Evolutionary conservation across 2,113 vertebrate species (phyloP).

Genomic region (Mesembrinibis cayennensis): DNA sequence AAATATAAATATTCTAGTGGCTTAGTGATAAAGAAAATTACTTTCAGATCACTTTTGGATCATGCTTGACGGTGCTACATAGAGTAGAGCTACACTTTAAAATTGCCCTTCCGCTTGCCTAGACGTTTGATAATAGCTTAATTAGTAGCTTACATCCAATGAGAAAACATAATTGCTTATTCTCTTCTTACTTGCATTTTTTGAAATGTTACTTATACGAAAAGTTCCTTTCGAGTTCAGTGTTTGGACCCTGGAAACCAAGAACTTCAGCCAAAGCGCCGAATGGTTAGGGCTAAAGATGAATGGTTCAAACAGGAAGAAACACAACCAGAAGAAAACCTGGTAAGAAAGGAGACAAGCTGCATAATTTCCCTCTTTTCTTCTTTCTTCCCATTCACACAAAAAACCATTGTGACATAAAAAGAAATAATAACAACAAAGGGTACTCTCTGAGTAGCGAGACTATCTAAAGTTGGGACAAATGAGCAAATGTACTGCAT

Average conservation of each 20-base stretch:
- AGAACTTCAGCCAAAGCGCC: background rate
- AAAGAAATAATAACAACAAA: background rate
- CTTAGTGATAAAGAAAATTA: background rate
- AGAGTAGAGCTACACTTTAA: background rate
- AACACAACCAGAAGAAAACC: background rate
- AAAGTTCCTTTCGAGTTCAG: background rate
- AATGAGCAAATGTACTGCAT: background rate
- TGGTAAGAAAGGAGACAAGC: background rate
- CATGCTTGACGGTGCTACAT: background rate
- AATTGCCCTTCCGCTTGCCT: background rate
- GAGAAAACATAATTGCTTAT: background rate
- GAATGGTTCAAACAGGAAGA: background rate
- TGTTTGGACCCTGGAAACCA: background rate
- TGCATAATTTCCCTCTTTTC: background rate
- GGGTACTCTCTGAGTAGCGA: background rate
- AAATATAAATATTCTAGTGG: background rate
- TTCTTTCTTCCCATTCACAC: background rate
- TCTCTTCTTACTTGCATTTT: background rate
- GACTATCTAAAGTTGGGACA: background rate
- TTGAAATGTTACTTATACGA: background rate
- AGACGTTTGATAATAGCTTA: background rate
- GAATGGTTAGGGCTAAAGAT: background rate
- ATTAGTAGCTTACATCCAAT: background rate
- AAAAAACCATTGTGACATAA: background rate
- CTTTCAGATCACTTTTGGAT: background rate